Evolutionary conservation across 2,888 invertebrate species (phyloP).

Genomic region (Cyclophora albipunctata): DNA sequence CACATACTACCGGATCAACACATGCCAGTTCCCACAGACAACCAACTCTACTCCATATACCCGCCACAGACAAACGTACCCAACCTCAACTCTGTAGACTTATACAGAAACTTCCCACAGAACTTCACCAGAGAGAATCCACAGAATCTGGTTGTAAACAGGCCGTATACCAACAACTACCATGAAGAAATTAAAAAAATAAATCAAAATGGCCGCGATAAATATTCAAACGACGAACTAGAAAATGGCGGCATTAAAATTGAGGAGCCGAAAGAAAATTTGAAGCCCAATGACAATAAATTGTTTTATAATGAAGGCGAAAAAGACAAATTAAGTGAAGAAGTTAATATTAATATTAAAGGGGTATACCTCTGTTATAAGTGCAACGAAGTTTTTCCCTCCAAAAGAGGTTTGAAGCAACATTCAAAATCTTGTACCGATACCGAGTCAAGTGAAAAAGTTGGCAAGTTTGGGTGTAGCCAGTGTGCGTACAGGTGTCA

Average conservation of each 20-base stretch:
- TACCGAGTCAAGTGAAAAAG: constrained; percentile 34
- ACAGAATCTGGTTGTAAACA: constrained; percentile 57
- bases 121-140: constrained; percentile 55
- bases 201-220: constrained; percentile 28
- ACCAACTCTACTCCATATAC: constrained; percentile 45
- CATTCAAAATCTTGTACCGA: constrained; percentile 49
- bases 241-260: constrained; percentile 22
- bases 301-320: constrained; percentile 43
- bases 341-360: constrained; percentile 49
- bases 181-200: constrained; percentile 49
- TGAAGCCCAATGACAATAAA: constrained; percentile 59
- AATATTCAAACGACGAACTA: constrained; percentile 20
- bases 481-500: constrained; percentile 67
- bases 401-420: constrained; percentile 56
- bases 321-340: constrained; percentile 39
- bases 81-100: constrained; percentile 37
- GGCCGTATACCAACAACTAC: constrained; percentile 56
- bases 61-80: constrained; percentile 44
- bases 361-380: constrained; percentile 61
- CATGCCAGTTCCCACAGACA: constrained; percentile 33
- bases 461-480: constrained; percentile 56
- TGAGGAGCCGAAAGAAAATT: constrained; percentile 58
- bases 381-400: constrained; percentile 53
- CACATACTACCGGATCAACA: constrained; percentile 34
- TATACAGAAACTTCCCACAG: constrained; percentile 48